Percentiles rank a stretch among this genome's conserved stretches.
phyloP scores from a whole-genome alignment of 2,113 vertebrate genomes.

The Rhabdomys dilectus region DNA sequence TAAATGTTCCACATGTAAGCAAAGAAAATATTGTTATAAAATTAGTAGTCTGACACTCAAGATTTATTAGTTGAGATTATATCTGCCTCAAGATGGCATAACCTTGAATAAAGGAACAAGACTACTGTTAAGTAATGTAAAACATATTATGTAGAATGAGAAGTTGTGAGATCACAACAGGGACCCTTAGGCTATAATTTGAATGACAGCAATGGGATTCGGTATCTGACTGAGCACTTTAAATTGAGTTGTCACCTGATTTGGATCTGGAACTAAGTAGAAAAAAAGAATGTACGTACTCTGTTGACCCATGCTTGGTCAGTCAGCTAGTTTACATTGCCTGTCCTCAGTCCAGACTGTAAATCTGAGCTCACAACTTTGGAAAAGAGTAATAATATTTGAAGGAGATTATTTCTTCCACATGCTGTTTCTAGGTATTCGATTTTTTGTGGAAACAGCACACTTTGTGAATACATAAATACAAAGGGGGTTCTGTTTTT shows the following conservation, averaged over 20 bases:
- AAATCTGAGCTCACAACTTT: background rate
- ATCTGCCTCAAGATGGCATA: constrained; percentile 41
- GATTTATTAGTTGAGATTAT: constrained; percentile 6
- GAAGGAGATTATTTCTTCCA: constrained; percentile 15
- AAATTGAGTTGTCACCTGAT: constrained; percentile 85
- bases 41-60: background rate
- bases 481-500: constrained; percentile 64
- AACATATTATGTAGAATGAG: constrained; percentile 79
- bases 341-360: constrained; percentile 50
- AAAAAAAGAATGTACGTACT: constrained; percentile 69
- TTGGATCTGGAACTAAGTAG: constrained; percentile 65
- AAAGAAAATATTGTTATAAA: background rate
- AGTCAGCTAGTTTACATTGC: constrained; percentile 36
- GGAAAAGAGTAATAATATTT: background rate
- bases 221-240: constrained; percentile 77
- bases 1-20: constrained; percentile 10
- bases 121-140: constrained; percentile 77
- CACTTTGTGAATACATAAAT: constrained; percentile 52
- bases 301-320: constrained; percentile 18
- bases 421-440: background rate
- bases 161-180: constrained; percentile 84
- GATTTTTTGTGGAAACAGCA: constrained; percentile 55
- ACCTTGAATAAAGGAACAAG: constrained; percentile 76
- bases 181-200: constrained; percentile 82
- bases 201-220: constrained; percentile 84